Base-by-base conservation (phyloP, 2,113 vertebrate genomes). In the Ciconia stormi region DNA sequence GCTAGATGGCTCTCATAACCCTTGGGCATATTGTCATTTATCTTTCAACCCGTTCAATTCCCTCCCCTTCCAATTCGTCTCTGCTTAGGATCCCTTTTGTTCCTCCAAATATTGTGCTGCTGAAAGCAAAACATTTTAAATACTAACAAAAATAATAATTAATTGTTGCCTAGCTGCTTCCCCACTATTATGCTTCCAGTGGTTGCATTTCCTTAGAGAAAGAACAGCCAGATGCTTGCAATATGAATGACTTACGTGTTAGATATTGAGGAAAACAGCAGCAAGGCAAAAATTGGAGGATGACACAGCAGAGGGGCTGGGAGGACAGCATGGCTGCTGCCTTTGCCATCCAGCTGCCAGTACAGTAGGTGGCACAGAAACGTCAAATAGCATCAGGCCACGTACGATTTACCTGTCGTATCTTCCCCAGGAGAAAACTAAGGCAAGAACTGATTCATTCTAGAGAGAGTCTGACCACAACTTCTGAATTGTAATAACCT, bases 1-100 rank as follows among this genome's bases (percentile, higher is more conserved):
- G 69, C 87, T 97, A 92, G 93, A 89, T 85, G 73, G 76, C 85
- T 96, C 96, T 96, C 95, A 96, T 97, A 95, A 97, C 96, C 97
- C 95, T 93, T 87, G 94, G 94, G 95, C 77, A 91, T 92, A 91
- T 91, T 96, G 91, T 96, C 96, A 95, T 97, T 98, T 97, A 97
- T 97, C 96, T 97, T 92, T 96, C 95, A 94, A 91, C 65, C 32
- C 55, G 7, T 93, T 89, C 90, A 90, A 91, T 93, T 95, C 82
- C 80, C 84, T 95, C 88, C 91, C 70, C 73, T 90, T 90, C 79
- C 40, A 55, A 32, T 49, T 91, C 42, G 3, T 72, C 88, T 97
- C 95, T 87, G 73, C 74, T 97, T 92, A 66, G 11, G 69, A 84
- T 95, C 97, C 77, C 77, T 87, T 95, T 97, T 97, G 87, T 96